Percentiles rank a stretch among this genome's conserved stretches.
Conservation (phyloP, 2,797 vertebrate species). For the Choloepus didactylus region DNA sequence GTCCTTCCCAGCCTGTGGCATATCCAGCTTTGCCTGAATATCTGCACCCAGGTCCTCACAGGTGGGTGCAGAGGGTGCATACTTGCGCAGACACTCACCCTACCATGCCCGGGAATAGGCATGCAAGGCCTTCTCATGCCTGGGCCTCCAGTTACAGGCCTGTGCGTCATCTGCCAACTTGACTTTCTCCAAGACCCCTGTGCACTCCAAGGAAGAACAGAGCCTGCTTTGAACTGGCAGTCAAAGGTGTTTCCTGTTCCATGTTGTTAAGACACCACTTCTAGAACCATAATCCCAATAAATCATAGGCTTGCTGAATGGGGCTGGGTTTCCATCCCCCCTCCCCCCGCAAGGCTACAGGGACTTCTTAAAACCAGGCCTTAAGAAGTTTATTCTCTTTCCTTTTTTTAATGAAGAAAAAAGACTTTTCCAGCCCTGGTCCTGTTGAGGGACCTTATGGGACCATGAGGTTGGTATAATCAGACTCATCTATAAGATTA, state of each 20-base stretch:
- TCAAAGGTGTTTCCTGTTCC: constrained; percentile 67
- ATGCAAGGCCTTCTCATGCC: background rate
- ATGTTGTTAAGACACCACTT: constrained; percentile 76
- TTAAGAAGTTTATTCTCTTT: constrained; percentile 69
- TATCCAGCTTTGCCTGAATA: background rate
- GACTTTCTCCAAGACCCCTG: constrained; percentile 13
- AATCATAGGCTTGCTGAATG: constrained; percentile 71
- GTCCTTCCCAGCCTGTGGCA: background rate
- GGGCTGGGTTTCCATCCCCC: constrained; percentile 31
- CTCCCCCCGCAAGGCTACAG: constrained; percentile 64
- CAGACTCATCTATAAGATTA: background rate
- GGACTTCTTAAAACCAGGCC: constrained; percentile 72
- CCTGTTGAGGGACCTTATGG: background rate
- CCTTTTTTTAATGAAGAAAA: constrained; percentile 13
- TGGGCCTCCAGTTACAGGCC: background rate
- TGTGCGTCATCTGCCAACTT: constrained; percentile 55
- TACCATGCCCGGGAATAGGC: background rate
- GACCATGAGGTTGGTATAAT: background rate
- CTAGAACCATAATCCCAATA: constrained; percentile 76
- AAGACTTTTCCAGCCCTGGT: constrained; percentile 52
- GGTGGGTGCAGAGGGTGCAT: background rate
- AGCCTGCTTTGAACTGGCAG: constrained; percentile 83
- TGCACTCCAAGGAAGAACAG: constrained; percentile 81
- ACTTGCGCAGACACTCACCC: background rate
- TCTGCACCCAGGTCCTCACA: background rate